These are phyloP conservation scores for Paramormyrops hopkinsi DNA, from an alignment of 2,797 vertebrate genomes.

Conservation along the genomic window DNA sequence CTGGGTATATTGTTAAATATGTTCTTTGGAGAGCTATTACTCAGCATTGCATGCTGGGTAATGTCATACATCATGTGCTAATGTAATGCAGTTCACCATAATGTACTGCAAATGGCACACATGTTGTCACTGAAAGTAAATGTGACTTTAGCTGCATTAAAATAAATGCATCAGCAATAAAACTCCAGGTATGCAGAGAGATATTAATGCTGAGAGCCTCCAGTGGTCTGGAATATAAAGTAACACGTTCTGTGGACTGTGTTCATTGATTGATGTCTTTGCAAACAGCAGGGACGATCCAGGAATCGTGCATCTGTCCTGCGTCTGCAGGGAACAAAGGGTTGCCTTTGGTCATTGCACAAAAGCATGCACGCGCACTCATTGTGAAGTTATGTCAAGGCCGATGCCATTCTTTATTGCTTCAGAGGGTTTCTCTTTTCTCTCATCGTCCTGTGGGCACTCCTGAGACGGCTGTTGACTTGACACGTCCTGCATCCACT, in stretches of 20 bases:
- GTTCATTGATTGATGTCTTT: background rate
- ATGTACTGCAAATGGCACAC: background rate
- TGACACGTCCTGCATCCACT: background rate
- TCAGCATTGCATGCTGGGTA: conserved; percentile 6
- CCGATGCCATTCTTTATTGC: background rate
- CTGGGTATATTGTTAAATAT: conserved; percentile 1
- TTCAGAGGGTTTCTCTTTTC: background rate
- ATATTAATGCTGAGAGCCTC: background rate
- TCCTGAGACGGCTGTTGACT: background rate
- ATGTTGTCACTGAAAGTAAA: background rate
- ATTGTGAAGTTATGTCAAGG: background rate
- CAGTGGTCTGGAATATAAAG: background rate
- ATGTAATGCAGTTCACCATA: background rate
- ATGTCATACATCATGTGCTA: background rate
- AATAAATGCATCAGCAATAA: background rate
- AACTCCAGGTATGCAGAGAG: background rate
- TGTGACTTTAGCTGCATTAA: background rate
- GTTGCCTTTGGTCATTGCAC: background rate
- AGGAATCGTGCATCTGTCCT: background rate
- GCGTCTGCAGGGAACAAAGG: background rate
- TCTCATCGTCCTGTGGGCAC: background rate
- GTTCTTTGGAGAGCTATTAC: background rate
- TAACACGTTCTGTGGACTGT: background rate
- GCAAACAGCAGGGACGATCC: background rate
- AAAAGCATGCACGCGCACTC: background rate